Evolutionary conservation across 2,888 invertebrate genomes (phyloP).

Genomic region (Agrochola circellaris): DNA sequence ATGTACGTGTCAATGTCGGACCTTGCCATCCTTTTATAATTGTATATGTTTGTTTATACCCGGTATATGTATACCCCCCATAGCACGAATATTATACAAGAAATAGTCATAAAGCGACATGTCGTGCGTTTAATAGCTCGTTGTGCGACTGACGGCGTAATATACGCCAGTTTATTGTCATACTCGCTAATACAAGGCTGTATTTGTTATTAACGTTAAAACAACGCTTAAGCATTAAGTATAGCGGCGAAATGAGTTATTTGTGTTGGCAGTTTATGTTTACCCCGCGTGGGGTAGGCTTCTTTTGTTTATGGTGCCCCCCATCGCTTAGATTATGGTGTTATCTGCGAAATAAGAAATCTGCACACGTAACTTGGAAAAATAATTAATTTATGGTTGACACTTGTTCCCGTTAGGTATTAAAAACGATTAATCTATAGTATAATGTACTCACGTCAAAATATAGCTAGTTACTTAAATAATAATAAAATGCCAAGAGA

Average conservation of each 20-base stretch:
- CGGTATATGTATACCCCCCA: slow-evolving; percentile 31
- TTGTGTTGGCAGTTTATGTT: slow-evolving; percentile 26
- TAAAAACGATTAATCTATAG: background rate
- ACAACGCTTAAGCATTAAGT: slow-evolving; percentile 50
- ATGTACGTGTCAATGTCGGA: slow-evolving; percentile 33
- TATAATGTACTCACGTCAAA: background rate
- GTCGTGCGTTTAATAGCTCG: slow-evolving; percentile 65
- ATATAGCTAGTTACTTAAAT: background rate
- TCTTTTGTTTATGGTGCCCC: slow-evolving; percentile 36
- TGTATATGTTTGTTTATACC: slow-evolving; percentile 37
- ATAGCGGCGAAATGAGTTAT: slow-evolving; percentile 40
- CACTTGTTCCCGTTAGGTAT: background rate
- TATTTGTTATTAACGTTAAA: slow-evolving; percentile 58
- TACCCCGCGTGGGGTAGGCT: background rate
- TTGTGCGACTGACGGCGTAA: slow-evolving; percentile 52
- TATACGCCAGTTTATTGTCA: slow-evolving; percentile 57
- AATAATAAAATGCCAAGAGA: background rate
- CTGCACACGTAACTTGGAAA: background rate
- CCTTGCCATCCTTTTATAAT: slow-evolving; percentile 44
- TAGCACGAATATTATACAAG: slow-evolving; percentile 45
- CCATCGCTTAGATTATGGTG: background rate
- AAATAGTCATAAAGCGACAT: slow-evolving; percentile 65
- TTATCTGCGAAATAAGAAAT: slow-evolving; percentile 2
- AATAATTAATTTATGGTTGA: background rate
- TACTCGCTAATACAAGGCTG: slow-evolving; percentile 54